Evolutionary conservation across 2,888 invertebrate genomes (phyloP).

Genomic region (Aspidapion aeneum): DNA sequence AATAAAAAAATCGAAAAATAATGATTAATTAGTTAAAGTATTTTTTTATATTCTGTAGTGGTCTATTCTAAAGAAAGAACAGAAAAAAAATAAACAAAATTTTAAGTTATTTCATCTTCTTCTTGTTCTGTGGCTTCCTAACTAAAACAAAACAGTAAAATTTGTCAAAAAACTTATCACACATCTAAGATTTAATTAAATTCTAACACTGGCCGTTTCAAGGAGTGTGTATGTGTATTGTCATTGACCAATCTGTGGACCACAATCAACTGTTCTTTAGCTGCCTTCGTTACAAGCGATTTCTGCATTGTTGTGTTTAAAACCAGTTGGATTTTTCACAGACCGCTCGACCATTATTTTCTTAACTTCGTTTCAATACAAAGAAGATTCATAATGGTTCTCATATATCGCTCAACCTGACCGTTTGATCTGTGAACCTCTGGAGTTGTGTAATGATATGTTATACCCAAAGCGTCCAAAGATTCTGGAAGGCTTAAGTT

Average conservation of each 20-base stretch:
- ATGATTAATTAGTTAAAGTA: no score
- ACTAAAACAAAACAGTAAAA: no score
- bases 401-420: constrained; percentile 19
- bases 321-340: constrained; percentile 26
- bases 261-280: constrained; percentile 23
- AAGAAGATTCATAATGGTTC: constrained; percentile 26
- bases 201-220: no score
- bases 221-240: constrained; percentile 14
- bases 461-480: constrained; percentile 16
- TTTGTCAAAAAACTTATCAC: background rate
- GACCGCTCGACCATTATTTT: constrained; percentile 6
- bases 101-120: no score
- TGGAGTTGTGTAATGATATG: constrained; percentile 20
- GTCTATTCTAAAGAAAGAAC: no score
- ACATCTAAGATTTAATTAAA: constrained; percentile 5
- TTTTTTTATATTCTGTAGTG: no score
- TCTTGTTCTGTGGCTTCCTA: no score
- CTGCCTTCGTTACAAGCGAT: constrained; percentile 19
- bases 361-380: constrained; percentile 16
- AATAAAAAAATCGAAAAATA: no score
- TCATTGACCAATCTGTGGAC: constrained; percentile 19
- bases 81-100: no score
- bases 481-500: constrained; percentile 23
- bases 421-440: constrained; percentile 8
- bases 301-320: constrained; percentile 28